Conservation (phyloP, 1,140 invertebrate species). For the Saccostrea cuccullata region DNA sequence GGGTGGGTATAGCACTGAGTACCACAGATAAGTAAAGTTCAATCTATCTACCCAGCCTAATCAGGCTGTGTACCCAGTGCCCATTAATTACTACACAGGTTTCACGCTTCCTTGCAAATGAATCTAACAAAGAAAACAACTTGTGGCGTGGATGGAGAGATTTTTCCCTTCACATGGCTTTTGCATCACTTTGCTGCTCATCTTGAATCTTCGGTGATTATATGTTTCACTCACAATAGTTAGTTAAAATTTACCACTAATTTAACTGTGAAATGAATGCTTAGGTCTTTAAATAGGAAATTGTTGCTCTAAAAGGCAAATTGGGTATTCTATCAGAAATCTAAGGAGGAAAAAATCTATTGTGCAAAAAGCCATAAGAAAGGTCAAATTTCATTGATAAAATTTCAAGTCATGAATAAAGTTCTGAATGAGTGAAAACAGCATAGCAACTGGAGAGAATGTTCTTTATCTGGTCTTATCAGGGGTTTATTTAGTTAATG, state of each 20-base stretch:
- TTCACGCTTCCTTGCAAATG: neutral
- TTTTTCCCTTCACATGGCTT: neutral
- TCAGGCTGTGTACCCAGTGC: neutral
- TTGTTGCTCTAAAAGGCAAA: neutral
- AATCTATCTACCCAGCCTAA: neutral
- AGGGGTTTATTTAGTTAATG: constrained; percentile 25
- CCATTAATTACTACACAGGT: neutral
- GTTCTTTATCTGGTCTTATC: constrained; percentile 31
- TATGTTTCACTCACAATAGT: neutral
- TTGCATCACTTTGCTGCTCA: neutral
- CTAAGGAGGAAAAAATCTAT: neutral
- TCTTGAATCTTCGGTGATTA: neutral
- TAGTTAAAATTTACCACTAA: too few relatives aligned
- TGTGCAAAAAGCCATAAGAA: neutral
- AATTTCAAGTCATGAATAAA: neutral
- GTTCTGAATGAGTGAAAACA: constrained; percentile 11
- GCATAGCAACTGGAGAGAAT: constrained; percentile 12
- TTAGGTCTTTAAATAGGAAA: neutral
- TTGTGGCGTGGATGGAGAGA: constrained; percentile 2
- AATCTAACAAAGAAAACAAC: neutral
- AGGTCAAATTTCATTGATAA: constrained; percentile 29
- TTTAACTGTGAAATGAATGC: too few relatives aligned
- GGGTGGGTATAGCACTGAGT: neutral
- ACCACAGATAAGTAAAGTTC: neutral
- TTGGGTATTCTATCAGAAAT: neutral